Evolutionary conservation across 2,113 vertebrate genomes (phyloP).

Genomic region (Cichladusa arquata): DNA sequence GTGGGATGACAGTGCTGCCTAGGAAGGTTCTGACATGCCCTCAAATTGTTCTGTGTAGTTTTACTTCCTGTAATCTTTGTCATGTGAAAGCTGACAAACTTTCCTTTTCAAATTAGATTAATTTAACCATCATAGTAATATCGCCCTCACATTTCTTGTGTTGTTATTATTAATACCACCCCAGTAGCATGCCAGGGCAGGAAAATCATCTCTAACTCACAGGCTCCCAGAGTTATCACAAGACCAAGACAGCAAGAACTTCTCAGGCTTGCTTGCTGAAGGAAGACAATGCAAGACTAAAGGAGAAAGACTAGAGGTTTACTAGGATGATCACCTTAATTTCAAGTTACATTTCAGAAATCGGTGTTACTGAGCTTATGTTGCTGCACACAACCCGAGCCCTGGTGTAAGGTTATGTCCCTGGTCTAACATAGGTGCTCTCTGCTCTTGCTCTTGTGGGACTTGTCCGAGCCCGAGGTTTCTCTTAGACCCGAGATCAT

Average conservation of each 20-base stretch:
- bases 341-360: background rate
- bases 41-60: conserved; percentile 43
- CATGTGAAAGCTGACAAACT: conserved; percentile 60
- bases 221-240: background rate
- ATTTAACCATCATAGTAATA: conserved; percentile 62
- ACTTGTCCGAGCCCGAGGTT: no score
- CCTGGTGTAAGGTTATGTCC: background rate
- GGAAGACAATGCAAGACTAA: background rate
- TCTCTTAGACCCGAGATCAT: no score
- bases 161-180: background rate
- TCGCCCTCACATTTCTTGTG: background rate
- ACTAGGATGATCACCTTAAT: background rate
- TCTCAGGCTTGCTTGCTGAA: background rate
- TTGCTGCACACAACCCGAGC: background rate
- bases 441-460: background rate
- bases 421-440: background rate
- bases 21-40: conserved; percentile 65
- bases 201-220: conserved; percentile 19
- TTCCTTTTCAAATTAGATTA: conserved; percentile 61
- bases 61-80: conserved; percentile 61
- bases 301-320: background rate
- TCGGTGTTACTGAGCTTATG: background rate
- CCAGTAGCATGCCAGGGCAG: conserved; percentile 62
- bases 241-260: background rate
- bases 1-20: conserved; percentile 20